Conservation (phyloP, 2,113 vertebrate genomes). For the Lathamus discolor region DNA sequence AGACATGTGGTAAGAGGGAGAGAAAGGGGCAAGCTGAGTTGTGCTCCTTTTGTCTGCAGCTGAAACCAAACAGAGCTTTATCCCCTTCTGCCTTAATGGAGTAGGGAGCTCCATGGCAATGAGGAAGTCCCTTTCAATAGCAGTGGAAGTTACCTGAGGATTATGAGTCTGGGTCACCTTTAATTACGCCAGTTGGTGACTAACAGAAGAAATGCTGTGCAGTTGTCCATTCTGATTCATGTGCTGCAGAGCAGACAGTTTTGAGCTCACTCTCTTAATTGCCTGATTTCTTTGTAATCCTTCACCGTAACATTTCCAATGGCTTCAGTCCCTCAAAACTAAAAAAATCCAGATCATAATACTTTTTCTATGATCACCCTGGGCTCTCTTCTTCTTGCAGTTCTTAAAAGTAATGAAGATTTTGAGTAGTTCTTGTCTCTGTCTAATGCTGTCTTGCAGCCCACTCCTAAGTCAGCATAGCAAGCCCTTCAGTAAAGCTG, state of each 20-base stretch:
- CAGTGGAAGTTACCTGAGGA: not conserved
- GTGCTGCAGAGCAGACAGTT: not conserved
- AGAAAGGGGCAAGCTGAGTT: not conserved
- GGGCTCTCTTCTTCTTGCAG: not conserved
- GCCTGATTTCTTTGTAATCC: not conserved
- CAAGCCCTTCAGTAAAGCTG: not conserved
- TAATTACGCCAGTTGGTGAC: not conserved
- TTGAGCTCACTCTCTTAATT: not conserved
- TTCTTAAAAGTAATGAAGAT: not conserved
- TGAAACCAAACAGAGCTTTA: not conserved
- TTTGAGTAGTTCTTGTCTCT: not conserved
- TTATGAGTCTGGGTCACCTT: not conserved
- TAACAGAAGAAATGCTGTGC: not conserved
- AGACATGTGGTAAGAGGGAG: not conserved
- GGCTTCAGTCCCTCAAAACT: not conserved
- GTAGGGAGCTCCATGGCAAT: not conserved
- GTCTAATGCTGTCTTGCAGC: not conserved
- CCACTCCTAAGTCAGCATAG: not conserved
- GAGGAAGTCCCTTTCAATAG: not conserved
- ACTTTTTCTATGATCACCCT: not conserved
- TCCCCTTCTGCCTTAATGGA: not conserved
- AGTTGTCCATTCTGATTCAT: not conserved
- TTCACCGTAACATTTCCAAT: not conserved
- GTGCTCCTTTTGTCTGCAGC: not conserved
- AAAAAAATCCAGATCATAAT: not conserved